Conservation (phyloP, 2,888 invertebrate genomes). For the Drosophila melanosoma region DNA sequence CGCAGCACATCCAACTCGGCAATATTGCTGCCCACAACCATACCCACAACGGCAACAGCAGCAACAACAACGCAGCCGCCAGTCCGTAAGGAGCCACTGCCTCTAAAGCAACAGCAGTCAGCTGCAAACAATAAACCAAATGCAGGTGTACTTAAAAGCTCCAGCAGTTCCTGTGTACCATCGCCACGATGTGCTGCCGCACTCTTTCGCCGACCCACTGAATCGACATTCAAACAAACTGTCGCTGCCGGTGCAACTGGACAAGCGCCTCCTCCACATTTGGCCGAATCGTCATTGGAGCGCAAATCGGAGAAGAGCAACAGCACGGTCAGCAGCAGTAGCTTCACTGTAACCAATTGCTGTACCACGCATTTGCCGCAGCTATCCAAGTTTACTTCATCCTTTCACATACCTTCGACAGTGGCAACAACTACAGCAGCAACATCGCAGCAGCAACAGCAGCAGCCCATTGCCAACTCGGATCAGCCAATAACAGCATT, state of each 20-base stretch:
- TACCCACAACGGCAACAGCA: constrained; percentile 1
- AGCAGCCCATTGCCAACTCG: constrained; percentile 14
- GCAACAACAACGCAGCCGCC: constrained; percentile 24
- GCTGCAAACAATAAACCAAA: constrained; percentile 32
- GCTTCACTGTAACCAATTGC: constrained; percentile 83
- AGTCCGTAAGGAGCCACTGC: constrained; percentile 33
- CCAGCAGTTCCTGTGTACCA: constrained; percentile 84
- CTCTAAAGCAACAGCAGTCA: constrained; percentile 32
- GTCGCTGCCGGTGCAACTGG: constrained; percentile 71
- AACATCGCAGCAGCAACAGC: constrained; percentile 37
- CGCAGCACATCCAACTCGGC: constrained; percentile 85
- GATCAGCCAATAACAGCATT: constrained; percentile 31
- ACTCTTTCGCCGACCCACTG: constrained; percentile 69
- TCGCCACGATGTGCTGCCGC: constrained; percentile 67
- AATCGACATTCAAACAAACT: constrained; percentile 32
- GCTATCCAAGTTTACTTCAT: constrained; percentile 83
- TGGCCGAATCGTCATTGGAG: constrained; percentile 64
- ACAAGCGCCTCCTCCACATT: constrained; percentile 71
- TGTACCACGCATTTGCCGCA: constrained; percentile 84
- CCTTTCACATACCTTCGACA: constrained; percentile 79
- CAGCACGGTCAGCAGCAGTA: constrained; percentile 82
- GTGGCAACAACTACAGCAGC: constrained; percentile 35
- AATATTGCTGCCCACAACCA: constrained; percentile 65
- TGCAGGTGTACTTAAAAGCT: constrained; percentile 81
- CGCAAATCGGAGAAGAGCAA: constrained; percentile 84